Evolutionary conservation across 2,113 vertebrate species (phyloP).

Genomic region (Salvelinus sp.): DNA sequence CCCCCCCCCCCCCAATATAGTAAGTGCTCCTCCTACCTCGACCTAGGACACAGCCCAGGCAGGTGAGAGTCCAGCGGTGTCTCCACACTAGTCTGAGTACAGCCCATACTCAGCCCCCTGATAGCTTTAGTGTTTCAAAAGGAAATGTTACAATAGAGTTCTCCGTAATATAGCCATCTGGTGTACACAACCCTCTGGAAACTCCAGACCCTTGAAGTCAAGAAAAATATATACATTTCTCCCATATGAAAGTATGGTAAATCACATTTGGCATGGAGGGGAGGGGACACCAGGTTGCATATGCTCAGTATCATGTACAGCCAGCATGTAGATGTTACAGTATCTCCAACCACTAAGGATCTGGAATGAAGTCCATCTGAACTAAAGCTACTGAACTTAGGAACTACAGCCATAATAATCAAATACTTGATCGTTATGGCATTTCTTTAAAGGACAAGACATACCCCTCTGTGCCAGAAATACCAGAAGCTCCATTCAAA

Average conservation of each 20-base stretch:
- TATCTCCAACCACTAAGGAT: no score
- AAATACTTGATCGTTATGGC: no score
- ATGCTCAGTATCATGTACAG: background rate
- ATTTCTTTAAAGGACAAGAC: background rate
- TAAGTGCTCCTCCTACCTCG: conserved; percentile 7
- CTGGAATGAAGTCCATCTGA: no score
- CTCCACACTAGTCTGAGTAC: background rate
- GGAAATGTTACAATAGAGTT: background rate
- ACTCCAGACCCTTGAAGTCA: background rate
- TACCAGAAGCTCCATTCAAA: background rate
- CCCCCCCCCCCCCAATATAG: conserved; percentile 54
- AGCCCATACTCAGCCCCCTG: background rate
- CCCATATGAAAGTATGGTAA: background rate
- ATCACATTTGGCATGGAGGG: background rate
- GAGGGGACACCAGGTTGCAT: background rate
- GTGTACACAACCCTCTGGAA: background rate
- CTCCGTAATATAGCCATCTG: background rate
- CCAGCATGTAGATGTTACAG: background rate
- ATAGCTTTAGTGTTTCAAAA: background rate
- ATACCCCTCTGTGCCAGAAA: background rate
- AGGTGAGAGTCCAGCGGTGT: background rate
- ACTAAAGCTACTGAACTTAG: no score
- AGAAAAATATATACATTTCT: background rate
- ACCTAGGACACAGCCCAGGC: conserved; percentile 1
- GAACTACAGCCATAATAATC: no score